Percentiles rank a stretch among this genome's conserved stretches.
Evolutionary conservation across 2,888 invertebrate species (phyloP).

Genomic region (Lasioglossum figueresi): DNA sequence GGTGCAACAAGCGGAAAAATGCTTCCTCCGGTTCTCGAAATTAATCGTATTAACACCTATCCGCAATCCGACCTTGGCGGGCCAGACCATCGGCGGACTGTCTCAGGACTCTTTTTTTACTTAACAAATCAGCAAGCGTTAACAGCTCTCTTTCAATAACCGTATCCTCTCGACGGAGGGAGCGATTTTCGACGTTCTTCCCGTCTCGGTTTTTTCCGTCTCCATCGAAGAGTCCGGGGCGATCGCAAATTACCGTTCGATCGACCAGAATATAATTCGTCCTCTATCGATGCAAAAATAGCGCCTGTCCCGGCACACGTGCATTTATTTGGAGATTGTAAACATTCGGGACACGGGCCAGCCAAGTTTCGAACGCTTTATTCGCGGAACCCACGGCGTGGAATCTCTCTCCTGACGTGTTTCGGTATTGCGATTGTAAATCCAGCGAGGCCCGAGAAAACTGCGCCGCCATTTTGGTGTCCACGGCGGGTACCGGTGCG

Average conservation of each 20-base stretch:
- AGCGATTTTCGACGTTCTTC: neutral
- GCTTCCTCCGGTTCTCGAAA: constrained; percentile 1
- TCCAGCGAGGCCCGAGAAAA: neutral
- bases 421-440: constrained; percentile 11
- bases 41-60: constrained; percentile 1
- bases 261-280: constrained; percentile 41
- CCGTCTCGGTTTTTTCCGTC: neutral
- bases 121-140: neutral
- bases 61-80: neutral
- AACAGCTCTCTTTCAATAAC: neutral
- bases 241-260: constrained; percentile 23
- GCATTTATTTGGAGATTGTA: constrained; percentile 57
- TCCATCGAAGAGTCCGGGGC: constrained; percentile 10
- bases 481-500: constrained; percentile 48
- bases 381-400: constrained; percentile 40
- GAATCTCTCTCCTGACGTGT: constrained; percentile 14
- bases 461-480: constrained; percentile 40
- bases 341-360: constrained; percentile 51
- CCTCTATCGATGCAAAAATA: constrained; percentile 50
- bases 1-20: neutral
- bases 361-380: constrained; percentile 55
- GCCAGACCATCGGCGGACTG: neutral
- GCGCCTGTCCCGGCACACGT: constrained; percentile 14
- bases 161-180: neutral
- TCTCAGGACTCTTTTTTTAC: neutral